phyloP scores from a whole-genome alignment of 2,797 vertebrate genomes.

The Rhinoraja longicauda region DNA sequence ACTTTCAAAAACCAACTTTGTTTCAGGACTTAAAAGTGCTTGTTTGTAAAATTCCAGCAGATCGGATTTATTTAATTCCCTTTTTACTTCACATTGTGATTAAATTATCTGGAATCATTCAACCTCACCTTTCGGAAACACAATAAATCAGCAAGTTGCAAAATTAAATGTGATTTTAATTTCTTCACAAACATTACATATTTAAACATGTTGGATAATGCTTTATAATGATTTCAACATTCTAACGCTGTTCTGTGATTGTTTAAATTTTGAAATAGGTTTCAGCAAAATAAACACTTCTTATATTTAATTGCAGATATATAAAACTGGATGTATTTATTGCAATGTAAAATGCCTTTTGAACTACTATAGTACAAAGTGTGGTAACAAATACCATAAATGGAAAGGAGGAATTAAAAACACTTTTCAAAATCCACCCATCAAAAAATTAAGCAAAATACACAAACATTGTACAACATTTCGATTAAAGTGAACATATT shows the following conservation, averaged over 20 bases:
- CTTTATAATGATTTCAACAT: background rate
- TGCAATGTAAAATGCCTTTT: background rate
- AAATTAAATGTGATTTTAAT: slow-evolving; percentile 25
- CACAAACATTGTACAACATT: background rate
- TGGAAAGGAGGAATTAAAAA: background rate
- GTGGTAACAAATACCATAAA: background rate
- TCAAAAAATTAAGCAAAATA: background rate
- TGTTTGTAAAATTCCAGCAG: background rate
- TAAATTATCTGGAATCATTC: background rate
- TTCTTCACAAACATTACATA: background rate
- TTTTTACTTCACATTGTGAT: background rate
- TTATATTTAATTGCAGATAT: background rate
- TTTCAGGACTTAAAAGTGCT: background rate
- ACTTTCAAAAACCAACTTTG: background rate
- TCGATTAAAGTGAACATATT: background rate
- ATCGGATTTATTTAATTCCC: background rate
- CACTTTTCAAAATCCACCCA: background rate
- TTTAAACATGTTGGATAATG: background rate
- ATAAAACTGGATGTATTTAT: background rate
- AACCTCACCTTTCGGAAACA: background rate
- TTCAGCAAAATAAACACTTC: background rate
- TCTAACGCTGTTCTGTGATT: background rate
- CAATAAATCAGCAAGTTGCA: background rate
- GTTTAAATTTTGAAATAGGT: background rate
- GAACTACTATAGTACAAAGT: background rate